A percentile compares a stretch with the other conserved stretches of the same genome.
Conservation (phyloP, 1,140 invertebrate species). For the Bombus huntii region DNA sequence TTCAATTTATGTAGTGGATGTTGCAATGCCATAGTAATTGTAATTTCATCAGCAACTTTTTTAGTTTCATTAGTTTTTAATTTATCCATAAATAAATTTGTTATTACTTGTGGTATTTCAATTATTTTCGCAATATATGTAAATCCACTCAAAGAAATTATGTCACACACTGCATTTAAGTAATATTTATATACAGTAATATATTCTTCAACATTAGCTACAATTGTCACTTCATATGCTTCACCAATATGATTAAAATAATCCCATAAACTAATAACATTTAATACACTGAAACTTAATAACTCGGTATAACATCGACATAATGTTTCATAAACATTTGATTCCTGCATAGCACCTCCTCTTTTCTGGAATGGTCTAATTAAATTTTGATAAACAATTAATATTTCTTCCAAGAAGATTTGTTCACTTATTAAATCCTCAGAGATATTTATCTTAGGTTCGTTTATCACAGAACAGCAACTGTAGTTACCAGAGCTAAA, state of each 20-base stretch:
- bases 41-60: conserved; percentile 84
- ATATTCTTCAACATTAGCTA: conserved; percentile 88
- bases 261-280: conserved; percentile 86
- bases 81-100: conserved; percentile 85
- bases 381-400: conserved; percentile 85
- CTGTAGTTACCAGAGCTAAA: conserved; percentile 78
- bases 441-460: conserved; percentile 78
- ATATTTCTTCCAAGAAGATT: conserved; percentile 87
- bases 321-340: conserved; percentile 85
- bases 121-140: conserved; percentile 85
- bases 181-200: conserved; percentile 89
- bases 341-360: conserved; percentile 82
- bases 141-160: conserved; percentile 89
- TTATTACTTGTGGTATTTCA: conserved; percentile 84
- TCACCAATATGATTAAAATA: conserved; percentile 86
- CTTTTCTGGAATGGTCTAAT: conserved; percentile 86
- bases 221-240: conserved; percentile 86
- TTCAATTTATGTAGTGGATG: conserved; percentile 85
- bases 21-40: conserved; percentile 84
- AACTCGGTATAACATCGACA: conserved; percentile 88
- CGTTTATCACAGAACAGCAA: conserved; percentile 76
- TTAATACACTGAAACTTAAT: conserved; percentile 87
- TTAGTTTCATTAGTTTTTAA: conserved; percentile 81
- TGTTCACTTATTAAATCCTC: conserved; percentile 86
- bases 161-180: conserved; percentile 88